Conservation (phyloP, 2,113 vertebrate species). For the Thalassoma bifasciatum region DNA sequence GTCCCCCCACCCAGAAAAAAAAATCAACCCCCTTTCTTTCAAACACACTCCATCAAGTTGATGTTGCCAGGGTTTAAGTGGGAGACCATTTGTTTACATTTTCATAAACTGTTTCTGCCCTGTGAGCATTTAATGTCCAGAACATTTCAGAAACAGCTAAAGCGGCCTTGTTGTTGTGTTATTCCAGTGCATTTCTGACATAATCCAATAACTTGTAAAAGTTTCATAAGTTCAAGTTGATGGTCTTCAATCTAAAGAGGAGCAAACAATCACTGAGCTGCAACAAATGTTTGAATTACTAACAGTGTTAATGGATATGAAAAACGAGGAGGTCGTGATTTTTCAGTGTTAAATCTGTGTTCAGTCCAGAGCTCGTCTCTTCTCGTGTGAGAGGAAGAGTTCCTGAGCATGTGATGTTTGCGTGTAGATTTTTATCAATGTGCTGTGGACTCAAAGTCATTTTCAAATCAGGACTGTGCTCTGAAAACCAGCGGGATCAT, state of each 20-base stretch:
- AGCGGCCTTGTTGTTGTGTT: constrained; percentile 56
- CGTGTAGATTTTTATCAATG: constrained; percentile 39
- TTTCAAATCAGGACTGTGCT: constrained; percentile 43
- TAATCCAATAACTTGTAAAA: constrained; percentile 27
- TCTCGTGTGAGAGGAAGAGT: constrained; percentile 26
- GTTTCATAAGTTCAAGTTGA: constrained; percentile 36
- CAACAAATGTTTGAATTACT: constrained; percentile 3
- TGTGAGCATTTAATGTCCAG: constrained; percentile 47
- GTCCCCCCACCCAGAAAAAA: not conserved
- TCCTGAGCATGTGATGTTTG: constrained; percentile 65
- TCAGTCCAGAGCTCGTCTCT: constrained; percentile 46
- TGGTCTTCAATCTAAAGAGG: constrained; percentile 22
- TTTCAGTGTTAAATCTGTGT: constrained; percentile 57
- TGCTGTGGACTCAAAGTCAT: constrained; percentile 29
- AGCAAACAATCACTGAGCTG: constrained; percentile 36
- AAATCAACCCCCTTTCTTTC: constrained; percentile 33
- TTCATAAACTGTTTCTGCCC: constrained; percentile 54
- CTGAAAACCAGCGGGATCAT: constrained; percentile 33
- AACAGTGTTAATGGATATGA: constrained; percentile 52
- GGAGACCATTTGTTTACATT: constrained; percentile 60
- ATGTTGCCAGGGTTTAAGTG: constrained; percentile 59
- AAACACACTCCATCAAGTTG: constrained; percentile 34
- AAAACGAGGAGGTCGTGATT: constrained; percentile 16
- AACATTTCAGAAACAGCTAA: constrained; percentile 63
- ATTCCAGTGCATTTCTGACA: constrained; percentile 39